Evolutionary conservation across 2,888 invertebrate species (phyloP).

Genomic region (Noctua janthina): DNA sequence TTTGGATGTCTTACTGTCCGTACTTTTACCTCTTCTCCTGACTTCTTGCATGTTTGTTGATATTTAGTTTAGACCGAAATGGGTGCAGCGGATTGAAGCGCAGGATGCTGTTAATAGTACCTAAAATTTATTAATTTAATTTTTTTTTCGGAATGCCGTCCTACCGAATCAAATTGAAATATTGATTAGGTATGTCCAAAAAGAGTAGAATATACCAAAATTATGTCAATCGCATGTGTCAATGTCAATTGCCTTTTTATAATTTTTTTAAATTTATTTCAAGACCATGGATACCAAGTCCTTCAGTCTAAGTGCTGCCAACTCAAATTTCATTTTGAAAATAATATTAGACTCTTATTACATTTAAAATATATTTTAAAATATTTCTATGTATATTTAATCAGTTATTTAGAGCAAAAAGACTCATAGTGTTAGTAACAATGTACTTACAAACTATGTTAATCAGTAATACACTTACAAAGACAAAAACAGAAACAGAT

Average conservation of each 20-base stretch:
- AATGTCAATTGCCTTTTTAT: background rate
- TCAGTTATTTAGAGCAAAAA: too few species aligned
- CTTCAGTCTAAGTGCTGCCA: too few species aligned
- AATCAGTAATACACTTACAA: too few species aligned
- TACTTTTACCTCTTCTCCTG: constrained; percentile 73
- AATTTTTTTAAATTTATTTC: too few species aligned
- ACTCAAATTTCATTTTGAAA: background rate
- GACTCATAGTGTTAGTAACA: too few species aligned
- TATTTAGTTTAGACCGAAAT: constrained; percentile 7
- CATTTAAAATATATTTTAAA: too few species aligned
- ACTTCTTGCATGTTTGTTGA: constrained; percentile 74
- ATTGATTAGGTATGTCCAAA: background rate
- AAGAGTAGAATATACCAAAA: too few species aligned
- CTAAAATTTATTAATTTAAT: constrained; percentile 1
- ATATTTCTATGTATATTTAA: too few species aligned
- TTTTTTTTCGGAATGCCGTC: background rate
- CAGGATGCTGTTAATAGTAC: background rate
- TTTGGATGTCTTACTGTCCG: constrained; percentile 45
- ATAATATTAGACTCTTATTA: background rate
- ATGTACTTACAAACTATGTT: too few species aligned
- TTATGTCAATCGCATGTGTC: background rate
- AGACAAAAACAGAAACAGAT: too few species aligned
- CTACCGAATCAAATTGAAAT: background rate
- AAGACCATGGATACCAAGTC: too few species aligned
- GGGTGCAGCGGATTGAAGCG: background rate